Evolutionary conservation across 2,888 invertebrate genomes (phyloP), one percentile per base, ranked within the genome.

Genomic region (Dexiosoma caninum): DNA sequence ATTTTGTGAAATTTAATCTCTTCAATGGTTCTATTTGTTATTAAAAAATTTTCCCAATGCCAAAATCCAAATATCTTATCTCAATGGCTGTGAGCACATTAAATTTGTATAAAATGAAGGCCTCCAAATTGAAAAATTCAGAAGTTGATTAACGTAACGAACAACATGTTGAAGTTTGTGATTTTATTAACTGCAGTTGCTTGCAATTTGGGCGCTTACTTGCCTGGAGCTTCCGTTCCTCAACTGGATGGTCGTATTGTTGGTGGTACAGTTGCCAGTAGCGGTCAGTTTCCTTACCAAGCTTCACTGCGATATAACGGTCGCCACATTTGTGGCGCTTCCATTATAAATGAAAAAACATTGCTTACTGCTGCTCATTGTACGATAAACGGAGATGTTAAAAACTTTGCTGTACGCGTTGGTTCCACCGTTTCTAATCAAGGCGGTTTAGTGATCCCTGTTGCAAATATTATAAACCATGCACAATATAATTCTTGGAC

Each of bases 281-380:
- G 86, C 14, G 75, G 77, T 6, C 51, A 76, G 30, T 85, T 83
- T 64, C 86, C 86, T 5, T 84, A 83, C 72, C 84, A 84, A 78
- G 69, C 85, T 2, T 85, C 85, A 0, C 27, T 86, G 2, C 82
- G 82, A 51, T 72, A 78, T 46, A 84, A 87, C 30, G 91, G 90
- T 0, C 84, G 87, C 0, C 92, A 92, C 82, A 85, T 88, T 0
- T 93, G 93, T 78, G 93, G 93, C 0, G 93, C 92, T 0, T 86
- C 91, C 9, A 86, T 93, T 6, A 90, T 90, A 42, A 85, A 84
- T 32, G 88, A 91, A 42, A 91, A 91, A 46, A 82, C 85, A 30
- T 89, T 92, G 1, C 80, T 93, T 2, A 93, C 93, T 1, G 93
- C 93, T 42, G 93, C 93, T 9, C 93, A 93, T 85, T 93, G 93